Evolutionary conservation across 2,888 invertebrate genomes (phyloP).

Genomic region (Apodemia hepburni): DNA sequence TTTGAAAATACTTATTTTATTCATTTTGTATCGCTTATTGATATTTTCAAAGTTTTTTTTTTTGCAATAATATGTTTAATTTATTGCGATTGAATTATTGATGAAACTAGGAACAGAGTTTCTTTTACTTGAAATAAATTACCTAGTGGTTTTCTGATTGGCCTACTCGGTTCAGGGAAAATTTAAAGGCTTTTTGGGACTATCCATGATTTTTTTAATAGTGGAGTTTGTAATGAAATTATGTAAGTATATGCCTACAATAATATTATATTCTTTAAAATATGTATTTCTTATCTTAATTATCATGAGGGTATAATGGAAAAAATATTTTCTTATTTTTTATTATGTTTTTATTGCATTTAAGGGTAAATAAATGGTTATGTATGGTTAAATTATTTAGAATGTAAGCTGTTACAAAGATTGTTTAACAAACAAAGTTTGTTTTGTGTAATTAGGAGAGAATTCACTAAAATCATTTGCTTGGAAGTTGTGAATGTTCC

Average conservation of each 20-base stretch:
- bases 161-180: no score
- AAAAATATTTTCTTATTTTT: constrained; percentile 16
- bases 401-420: not conserved
- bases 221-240: not conserved
- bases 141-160: no score
- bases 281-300: not conserved
- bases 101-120: no score
- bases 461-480: not conserved
- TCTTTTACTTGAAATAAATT: no score
- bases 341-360: constrained; percentile 20
- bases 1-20: no score
- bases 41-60: no score
- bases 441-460: constrained; percentile 13
- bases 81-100: no score
- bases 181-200: no score
- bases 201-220: no score
- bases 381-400: constrained; percentile 20
- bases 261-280: not conserved
- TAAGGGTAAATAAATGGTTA: constrained; percentile 20
- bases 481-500: not conserved
- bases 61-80: no score
- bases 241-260: not conserved
- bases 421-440: constrained; percentile 8
- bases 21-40: no score
- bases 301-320: not conserved